phyloP scores from a whole-genome alignment of 2,888 invertebrate genomes.

The Dorcus parallelipipedus region DNA sequence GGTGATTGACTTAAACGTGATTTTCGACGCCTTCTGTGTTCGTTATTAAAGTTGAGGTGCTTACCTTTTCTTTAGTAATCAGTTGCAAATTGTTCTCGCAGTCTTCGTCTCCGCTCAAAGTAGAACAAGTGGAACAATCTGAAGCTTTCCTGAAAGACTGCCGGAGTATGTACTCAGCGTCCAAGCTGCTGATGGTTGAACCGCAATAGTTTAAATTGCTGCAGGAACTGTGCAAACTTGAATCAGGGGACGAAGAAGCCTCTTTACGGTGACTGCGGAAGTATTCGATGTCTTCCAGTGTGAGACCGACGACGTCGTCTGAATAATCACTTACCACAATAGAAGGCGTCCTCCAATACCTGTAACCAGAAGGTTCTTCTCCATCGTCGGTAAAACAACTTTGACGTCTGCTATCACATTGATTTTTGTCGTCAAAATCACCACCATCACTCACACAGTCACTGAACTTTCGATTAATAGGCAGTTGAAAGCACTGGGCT shows the following conservation, averaged over 20 bases:
- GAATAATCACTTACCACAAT: constrained; percentile 87
- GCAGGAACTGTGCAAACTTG: constrained; percentile 58
- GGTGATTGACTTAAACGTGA: too few species aligned
- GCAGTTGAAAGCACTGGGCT: constrained; percentile 55
- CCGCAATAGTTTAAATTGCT: constrained; percentile 59
- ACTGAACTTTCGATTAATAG: constrained; percentile 49
- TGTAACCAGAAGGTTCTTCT: constrained; percentile 48
- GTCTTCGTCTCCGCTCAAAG: constrained; percentile 70
- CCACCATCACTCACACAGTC: constrained; percentile 51
- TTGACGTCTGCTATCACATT: constrained; percentile 48
- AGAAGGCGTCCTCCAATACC: constrained; percentile 77
- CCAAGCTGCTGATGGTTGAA: constrained; percentile 55
- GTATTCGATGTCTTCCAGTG: constrained; percentile 59
- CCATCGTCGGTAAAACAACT: constrained; percentile 52
- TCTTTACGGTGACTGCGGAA: constrained; percentile 51
- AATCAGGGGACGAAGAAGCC: constrained; percentile 51
- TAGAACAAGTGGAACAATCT: constrained; percentile 73
- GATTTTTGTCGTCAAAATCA: constrained; percentile 10
- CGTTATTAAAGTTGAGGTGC: background rate
- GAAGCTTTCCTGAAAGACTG: constrained; percentile 66
- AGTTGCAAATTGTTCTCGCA: constrained; percentile 40
- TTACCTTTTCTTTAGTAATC: constrained; percentile 11
- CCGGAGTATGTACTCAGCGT: constrained; percentile 52
- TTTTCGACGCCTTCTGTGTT: too few species aligned
- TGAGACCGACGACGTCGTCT: constrained; percentile 63